phyloP scores from a whole-genome alignment of 1,140 invertebrate genomes.

The Drosophila yakuba region DNA sequence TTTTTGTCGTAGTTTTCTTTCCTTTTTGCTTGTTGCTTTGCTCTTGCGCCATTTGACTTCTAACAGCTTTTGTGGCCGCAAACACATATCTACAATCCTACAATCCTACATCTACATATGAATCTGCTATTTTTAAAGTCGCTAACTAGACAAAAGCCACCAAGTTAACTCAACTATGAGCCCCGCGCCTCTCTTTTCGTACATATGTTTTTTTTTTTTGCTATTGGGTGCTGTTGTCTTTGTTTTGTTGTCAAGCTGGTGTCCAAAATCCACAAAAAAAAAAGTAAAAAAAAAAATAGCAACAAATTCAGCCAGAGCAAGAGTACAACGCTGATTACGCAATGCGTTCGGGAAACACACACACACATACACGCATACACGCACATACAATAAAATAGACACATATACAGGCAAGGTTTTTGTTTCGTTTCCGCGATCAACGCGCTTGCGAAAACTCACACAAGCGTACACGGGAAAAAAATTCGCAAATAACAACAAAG shows the following conservation, averaged over 20 bases:
- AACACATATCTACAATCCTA: slow-evolving; percentile 12
- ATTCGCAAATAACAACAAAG: slow-evolving; percentile 67
- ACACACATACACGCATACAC: background rate
- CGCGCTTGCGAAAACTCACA: slow-evolving; percentile 57
- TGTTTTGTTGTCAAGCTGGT: slow-evolving; percentile 73
- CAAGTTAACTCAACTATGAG: slow-evolving; percentile 48
- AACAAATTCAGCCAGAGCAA: slow-evolving; percentile 32
- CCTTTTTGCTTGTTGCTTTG: slow-evolving; percentile 12
- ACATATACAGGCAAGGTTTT: slow-evolving; percentile 37
- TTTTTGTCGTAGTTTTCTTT: slow-evolving; percentile 21
- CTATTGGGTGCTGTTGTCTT: slow-evolving; percentile 35
- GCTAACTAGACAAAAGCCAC: slow-evolving; percentile 68
- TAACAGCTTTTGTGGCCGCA: slow-evolving; percentile 61
- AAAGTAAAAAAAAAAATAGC: slow-evolving; percentile 1
- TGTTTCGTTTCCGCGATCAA: slow-evolving; percentile 81
- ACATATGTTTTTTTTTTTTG: background rate
- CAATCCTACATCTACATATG: slow-evolving; percentile 7
- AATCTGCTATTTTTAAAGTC: slow-evolving; percentile 45
- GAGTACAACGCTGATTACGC: slow-evolving; percentile 73
- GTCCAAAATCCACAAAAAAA: slow-evolving; percentile 14
- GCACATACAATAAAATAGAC: background rate
- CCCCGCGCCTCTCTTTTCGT: slow-evolving; percentile 17
- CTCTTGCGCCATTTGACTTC: slow-evolving; percentile 67
- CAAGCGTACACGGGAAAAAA: slow-evolving; percentile 36
- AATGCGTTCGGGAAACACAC: slow-evolving; percentile 67